Evolutionary conservation across 2,888 invertebrate species (phyloP), one percentile per base, ranked within the genome.

Genomic region (Platycheirus rosarum): DNA sequence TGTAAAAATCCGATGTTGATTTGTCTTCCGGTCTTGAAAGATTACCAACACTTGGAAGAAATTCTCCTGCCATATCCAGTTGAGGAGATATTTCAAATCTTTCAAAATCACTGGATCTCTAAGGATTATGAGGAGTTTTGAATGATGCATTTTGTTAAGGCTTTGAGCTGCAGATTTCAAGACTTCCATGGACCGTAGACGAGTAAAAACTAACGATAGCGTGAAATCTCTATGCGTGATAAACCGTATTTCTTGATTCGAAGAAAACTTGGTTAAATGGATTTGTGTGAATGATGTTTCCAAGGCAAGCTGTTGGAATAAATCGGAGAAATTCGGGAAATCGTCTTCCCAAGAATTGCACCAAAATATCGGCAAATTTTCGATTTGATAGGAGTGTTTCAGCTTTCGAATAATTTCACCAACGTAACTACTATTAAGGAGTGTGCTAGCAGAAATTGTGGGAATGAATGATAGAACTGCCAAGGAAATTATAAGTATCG

Each of bases 21-120:
- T 13, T 0, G 55, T 40, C 1, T 0, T 13, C 23, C 5, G 32
- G 0, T 55, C 55, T n/a, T 55, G 23, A 11, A 55, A 55, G 5
- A 55, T 13, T 5, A 40, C 55, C 23, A 55, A 0, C 4, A 55
- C 40, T 5, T 3, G 9, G 9, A 14, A 55, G 6, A 55, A 55
- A 2, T 55, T 55, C 1, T 55, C 23, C 5, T 55, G 2, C 5
- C 13, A n/a, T 37, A 55, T 5, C 55, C 55, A 55, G 0, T 40
- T 9, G 2, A 13, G 20, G 1, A 55, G 55, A 13, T 55, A 55
- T 2, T 55, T 9, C 23, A 55, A 55, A 9, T 55, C 55, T 14
- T 20, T 11, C 23, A 55, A 40, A 11, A 13, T 14, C 13, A 55
- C 37, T 3, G 37, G 23, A 0, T 14, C 23, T 14, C 37, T 40